These are phyloP conservation scores for Seriola quinqueradiata DNA, from an alignment of 2,113 vertebrate species.

Conservation along the genomic window DNA sequence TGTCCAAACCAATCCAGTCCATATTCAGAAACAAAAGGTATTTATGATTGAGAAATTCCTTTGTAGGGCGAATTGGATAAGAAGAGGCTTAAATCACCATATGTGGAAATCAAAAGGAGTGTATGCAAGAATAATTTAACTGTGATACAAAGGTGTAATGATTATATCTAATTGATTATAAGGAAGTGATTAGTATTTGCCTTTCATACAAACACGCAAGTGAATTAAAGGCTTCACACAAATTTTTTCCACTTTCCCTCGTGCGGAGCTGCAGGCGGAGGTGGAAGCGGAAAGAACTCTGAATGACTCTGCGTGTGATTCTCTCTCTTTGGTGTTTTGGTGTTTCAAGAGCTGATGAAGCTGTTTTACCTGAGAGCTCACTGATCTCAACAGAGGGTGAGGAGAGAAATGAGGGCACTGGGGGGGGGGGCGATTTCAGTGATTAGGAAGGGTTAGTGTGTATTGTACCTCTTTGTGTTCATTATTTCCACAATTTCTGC, in stretches of 20 bases:
- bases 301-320: conserved; percentile 31
- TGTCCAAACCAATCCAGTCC: background rate
- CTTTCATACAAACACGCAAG: conserved; percentile 2
- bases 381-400: background rate
- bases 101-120: background rate
- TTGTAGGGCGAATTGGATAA: background rate
- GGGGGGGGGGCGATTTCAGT: background rate
- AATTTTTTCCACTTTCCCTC: background rate
- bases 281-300: background rate
- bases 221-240: background rate
- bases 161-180: conserved; percentile 41
- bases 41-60: conserved; percentile 2
- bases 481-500: background rate
- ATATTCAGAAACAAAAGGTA: conserved; percentile 15
- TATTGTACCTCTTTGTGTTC: background rate
- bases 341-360: conserved; percentile 54
- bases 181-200: conserved; percentile 25
- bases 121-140: conserved; percentile 9
- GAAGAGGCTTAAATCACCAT: too few species aligned
- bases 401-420: background rate
- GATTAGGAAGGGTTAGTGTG: background rate
- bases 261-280: background rate
- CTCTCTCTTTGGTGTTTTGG: conserved; percentile 1
- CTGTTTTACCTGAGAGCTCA: background rate
- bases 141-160: conserved; percentile 1